Percentiles rank a stretch among this genome's conserved stretches.
phyloP scores from a whole-genome alignment of 2,113 vertebrate genomes.

The Strigops habroptila region DNA sequence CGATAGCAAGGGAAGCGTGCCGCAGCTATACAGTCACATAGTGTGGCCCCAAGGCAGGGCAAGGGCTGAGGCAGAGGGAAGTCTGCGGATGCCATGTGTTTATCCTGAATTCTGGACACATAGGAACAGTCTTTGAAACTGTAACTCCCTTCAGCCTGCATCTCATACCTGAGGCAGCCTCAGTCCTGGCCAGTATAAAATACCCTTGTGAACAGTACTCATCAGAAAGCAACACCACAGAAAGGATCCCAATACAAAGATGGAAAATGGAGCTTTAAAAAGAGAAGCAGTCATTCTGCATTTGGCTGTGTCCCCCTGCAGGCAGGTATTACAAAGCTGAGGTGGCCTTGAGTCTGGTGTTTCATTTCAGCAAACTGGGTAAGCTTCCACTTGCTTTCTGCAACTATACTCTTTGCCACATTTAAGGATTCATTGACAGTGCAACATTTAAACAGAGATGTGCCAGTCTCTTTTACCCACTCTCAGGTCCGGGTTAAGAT shows the following conservation, averaged over 20 bases:
- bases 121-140: background rate
- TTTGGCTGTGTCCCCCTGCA: conserved; percentile 21
- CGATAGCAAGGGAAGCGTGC: accelerated
- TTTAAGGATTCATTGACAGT: background rate
- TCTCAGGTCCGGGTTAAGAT: background rate
- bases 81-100: background rate
- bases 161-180: background rate
- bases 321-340: background rate
- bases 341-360: background rate
- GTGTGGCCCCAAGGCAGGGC: background rate
- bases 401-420: background rate
- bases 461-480: background rate
- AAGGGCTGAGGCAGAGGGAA: background rate
- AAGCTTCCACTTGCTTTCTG: background rate
- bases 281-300: background rate
- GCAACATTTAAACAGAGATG: background rate
- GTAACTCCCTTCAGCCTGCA: background rate
- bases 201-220: background rate
- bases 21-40: background rate
- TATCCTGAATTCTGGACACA: background rate
- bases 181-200: background rate
- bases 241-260: background rate
- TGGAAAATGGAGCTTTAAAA: background rate
- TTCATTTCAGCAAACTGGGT: background rate
- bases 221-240: background rate